Percentiles rank a stretch among this genome's conserved stretches.
These are phyloP conservation scores for Hepsetus odoe DNA, from an alignment of 2,113 vertebrate genomes.

Conservation along the genomic window DNA sequence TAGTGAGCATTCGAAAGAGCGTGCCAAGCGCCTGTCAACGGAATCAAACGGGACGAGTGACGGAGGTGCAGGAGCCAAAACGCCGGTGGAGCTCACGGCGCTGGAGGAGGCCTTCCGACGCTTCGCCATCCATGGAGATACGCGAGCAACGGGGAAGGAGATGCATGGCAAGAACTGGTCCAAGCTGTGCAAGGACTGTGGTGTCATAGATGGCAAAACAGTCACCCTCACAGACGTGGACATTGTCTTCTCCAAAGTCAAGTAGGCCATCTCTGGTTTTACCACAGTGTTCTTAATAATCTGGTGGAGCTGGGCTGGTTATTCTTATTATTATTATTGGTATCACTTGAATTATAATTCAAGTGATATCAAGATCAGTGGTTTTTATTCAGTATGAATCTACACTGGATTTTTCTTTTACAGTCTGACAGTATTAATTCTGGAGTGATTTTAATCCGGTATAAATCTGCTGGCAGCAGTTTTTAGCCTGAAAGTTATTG, in stretches of 20 bases:
- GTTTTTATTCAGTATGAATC: too few relatives aligned
- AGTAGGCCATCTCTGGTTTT: conserved; percentile 75
- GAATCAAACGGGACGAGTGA: conserved; percentile 85
- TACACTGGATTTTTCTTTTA: too few relatives aligned
- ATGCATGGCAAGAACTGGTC: conserved; percentile 99
- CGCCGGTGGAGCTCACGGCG: conserved; percentile 81
- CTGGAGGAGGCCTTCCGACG: conserved; percentile 91
- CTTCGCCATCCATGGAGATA: conserved; percentile 92
- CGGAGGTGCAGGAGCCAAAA: conserved; percentile 74
- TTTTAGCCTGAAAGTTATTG: too few relatives aligned
- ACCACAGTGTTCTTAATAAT: not conserved
- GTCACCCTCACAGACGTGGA: conserved; percentile 95
- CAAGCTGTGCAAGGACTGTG: conserved; percentile 93
- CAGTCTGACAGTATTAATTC: too few relatives aligned
- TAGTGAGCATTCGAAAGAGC: conserved; percentile 73
- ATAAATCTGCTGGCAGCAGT: too few relatives aligned
- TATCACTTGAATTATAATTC: too few relatives aligned
- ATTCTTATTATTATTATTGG: too few relatives aligned
- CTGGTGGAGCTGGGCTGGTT: not conserved
- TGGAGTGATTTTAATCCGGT: too few relatives aligned
- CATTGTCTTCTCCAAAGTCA: conserved; percentile 98
- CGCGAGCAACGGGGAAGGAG: conserved; percentile 89
- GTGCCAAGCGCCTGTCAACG: conserved; percentile 74
- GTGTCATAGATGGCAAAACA: conserved; percentile 88
- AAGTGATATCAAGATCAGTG: too few relatives aligned